These are phyloP conservation scores for Neosalanx taihuensis DNA, from an alignment of 2,797 vertebrate genomes.

Conservation along the genomic window DNA sequence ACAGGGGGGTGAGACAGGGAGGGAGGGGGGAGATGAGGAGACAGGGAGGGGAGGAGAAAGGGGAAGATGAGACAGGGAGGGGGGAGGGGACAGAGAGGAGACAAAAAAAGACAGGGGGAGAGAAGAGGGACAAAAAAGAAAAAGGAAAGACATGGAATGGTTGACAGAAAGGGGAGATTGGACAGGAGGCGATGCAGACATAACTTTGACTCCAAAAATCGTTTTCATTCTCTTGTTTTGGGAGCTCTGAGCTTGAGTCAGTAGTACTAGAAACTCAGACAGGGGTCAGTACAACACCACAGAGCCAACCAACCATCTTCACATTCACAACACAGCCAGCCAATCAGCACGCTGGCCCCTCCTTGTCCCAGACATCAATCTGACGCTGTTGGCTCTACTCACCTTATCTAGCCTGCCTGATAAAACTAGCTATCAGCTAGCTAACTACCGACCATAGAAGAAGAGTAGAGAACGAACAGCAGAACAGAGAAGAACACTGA, in stretches of 20 bases:
- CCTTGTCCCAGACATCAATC: too few species aligned
- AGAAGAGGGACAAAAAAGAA: not conserved
- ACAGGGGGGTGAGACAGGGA: not conserved
- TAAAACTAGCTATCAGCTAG: too few species aligned
- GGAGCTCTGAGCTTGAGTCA: not conserved
- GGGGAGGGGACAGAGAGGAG: not conserved
- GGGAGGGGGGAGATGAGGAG: not conserved
- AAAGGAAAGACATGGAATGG: not conserved
- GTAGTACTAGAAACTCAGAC: conserved; percentile 40
- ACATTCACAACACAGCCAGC: conserved; percentile 59
- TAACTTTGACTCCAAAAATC: not conserved
- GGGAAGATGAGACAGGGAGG: not conserved
- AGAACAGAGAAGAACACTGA: too few species aligned
- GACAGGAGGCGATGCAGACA: not conserved
- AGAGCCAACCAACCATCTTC: conserved; percentile 58
- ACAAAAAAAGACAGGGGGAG: too few species aligned
- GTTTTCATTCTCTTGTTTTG: not conserved
- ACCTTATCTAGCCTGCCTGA: too few species aligned
- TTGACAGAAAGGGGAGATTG: not conserved
- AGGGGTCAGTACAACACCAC: conserved; percentile 54
- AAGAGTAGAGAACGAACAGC: too few species aligned
- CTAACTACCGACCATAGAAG: too few species aligned
- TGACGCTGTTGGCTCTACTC: too few species aligned
- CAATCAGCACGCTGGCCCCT: conserved; percentile 35
- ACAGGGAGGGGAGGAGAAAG: not conserved